phyloP scores from a whole-genome alignment of 2,888 invertebrate genomes.

The Acholoe squamosa region DNA sequence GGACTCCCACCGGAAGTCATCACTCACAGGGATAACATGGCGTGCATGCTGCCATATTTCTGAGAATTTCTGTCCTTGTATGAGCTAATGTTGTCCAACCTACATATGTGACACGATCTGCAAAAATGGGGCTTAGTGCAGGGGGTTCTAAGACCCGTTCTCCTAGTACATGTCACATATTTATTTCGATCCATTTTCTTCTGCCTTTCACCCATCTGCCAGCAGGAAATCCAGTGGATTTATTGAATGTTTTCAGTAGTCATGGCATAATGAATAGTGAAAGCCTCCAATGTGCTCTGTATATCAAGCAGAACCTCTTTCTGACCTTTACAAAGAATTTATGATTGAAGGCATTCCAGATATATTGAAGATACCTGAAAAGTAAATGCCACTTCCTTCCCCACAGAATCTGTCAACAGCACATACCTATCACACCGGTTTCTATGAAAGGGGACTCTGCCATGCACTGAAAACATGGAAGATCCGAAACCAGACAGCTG shows the following conservation, averaged over 20 bases:
- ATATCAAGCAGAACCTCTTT: not conserved
- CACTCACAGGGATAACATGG: not conserved
- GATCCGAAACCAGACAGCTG: no score
- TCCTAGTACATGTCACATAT: not conserved
- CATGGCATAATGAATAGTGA: not conserved
- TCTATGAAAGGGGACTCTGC: no score
- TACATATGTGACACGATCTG: no score
- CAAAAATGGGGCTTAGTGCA: no score
- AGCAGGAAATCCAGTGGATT: not conserved
- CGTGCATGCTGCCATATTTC: not conserved
- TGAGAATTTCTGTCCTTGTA: not conserved
- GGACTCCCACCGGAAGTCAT: slow-evolving; percentile 6
- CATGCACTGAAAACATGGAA: no score
- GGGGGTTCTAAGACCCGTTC: no score
- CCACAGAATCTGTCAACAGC: no score
- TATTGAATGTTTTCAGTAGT: not conserved
- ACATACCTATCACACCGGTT: no score
- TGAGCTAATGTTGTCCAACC: not conserved
- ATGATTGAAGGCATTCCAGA: not conserved
- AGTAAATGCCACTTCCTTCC: no score
- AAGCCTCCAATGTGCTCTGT: not conserved
- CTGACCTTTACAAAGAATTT: no score
- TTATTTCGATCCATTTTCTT: not conserved
- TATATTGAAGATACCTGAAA: no score
- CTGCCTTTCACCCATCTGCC: not conserved